These are phyloP conservation scores for Bufotes viridis DNA, from an alignment of 2,797 vertebrate genomes.

Conservation along the genomic window DNA sequence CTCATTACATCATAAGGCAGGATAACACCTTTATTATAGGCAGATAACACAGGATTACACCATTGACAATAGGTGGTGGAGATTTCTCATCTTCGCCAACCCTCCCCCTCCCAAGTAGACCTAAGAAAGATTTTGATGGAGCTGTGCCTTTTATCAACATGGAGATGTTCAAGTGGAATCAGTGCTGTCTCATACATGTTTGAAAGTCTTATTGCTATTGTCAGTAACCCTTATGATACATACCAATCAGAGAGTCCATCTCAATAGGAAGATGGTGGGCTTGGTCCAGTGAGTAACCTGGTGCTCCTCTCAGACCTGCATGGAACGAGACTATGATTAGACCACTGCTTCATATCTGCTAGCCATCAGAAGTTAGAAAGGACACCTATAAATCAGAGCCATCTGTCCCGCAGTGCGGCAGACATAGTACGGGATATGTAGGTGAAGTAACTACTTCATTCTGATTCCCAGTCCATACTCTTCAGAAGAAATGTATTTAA, in stretches of 20 bases:
- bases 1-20: background rate
- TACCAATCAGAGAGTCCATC: conserved; percentile 97
- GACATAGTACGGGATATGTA: background rate
- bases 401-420: background rate
- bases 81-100: background rate
- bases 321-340: conserved; percentile 58
- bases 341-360: background rate
- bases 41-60: background rate
- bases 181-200: background rate
- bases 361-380: too few species aligned
- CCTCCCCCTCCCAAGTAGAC: too few species aligned
- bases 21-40: background rate
- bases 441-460: background rate
- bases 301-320: conserved; percentile 92
- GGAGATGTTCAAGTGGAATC: background rate
- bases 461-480: background rate
- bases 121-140: background rate
- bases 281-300: conserved; percentile 97
- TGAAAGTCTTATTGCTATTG: background rate
- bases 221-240: conserved; percentile 64
- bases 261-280: conserved; percentile 98
- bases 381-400: too few species aligned
- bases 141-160: background rate
- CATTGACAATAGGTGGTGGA: background rate
- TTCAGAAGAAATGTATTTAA: background rate